Evolutionary conservation across 2,113 vertebrate genomes (phyloP).

Genomic region (Pampusana beccarii): DNA sequence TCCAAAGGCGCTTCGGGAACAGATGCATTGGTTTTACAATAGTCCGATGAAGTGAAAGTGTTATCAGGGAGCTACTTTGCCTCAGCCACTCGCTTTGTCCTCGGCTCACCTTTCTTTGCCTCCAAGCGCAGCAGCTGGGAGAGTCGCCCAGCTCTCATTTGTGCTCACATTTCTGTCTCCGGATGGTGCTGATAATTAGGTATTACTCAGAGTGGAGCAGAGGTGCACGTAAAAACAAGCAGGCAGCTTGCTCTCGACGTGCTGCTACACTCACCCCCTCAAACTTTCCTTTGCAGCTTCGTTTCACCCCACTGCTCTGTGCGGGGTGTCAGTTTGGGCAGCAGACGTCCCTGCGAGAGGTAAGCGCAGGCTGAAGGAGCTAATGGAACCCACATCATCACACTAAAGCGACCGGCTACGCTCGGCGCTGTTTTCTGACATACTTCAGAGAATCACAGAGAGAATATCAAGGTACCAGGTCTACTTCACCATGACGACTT

Average conservation of each 20-base stretch:
- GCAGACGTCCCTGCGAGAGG: rapidly evolving
- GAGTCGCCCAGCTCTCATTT: background rate
- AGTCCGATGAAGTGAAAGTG: rapidly evolving
- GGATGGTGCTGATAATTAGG: background rate
- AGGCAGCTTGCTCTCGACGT: background rate
- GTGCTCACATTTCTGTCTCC: background rate
- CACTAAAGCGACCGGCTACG: background rate
- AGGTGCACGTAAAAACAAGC: slow-evolving; percentile 8
- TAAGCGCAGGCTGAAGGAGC: background rate
- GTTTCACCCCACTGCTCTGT: background rate
- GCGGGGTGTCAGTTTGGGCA: background rate
- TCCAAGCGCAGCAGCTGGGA: background rate
- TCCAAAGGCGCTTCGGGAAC: background rate
- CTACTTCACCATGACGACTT: rapidly evolving
- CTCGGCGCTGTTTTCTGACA: background rate
- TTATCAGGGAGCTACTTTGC: background rate
- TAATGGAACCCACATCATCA: background rate
- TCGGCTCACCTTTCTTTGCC: slow-evolving; percentile 9
- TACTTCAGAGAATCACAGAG: background rate
- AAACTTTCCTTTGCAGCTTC: rapidly evolving
- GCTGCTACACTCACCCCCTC: background rate
- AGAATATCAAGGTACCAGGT: background rate
- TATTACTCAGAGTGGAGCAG: background rate
- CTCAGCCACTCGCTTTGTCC: background rate
- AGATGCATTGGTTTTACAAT: rapidly evolving